Evolutionary conservation across 2,888 invertebrate species (phyloP).

Genomic region (Alsophila aescularia): DNA sequence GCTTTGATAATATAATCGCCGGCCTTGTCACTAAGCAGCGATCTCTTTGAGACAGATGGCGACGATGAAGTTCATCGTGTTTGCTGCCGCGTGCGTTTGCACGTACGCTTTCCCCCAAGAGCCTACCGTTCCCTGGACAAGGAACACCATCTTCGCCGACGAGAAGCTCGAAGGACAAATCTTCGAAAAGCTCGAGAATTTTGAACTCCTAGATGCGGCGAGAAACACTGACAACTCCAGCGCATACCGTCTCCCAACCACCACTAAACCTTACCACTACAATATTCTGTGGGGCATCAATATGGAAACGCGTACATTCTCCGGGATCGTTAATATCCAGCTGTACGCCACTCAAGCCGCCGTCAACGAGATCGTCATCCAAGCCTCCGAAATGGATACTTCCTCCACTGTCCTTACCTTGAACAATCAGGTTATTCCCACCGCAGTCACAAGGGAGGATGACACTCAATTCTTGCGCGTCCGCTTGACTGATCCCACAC

Average conservation of each 20-base stretch:
- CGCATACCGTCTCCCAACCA: constrained; percentile 75
- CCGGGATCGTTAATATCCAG: constrained; percentile 67
- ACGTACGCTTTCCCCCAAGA: constrained; percentile 50
- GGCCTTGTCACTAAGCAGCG: no score
- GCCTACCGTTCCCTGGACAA: constrained; percentile 43
- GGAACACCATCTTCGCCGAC: constrained; percentile 71
- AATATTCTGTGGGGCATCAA: constrained; percentile 74
- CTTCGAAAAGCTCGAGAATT: constrained; percentile 58
- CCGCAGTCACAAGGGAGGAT: constrained; percentile 34
- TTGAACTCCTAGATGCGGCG: constrained; percentile 19
- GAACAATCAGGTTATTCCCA: constrained; percentile 30
- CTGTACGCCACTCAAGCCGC: constrained; percentile 54
- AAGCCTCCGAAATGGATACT: constrained; percentile 56
- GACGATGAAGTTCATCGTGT: constrained; percentile 52
- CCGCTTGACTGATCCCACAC: constrained; percentile 34
- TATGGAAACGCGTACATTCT: constrained; percentile 53
- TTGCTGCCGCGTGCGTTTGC: constrained; percentile 51
- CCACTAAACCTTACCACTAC: constrained; percentile 81
- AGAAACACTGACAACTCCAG: constrained; percentile 35
- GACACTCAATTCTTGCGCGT: constrained; percentile 61
- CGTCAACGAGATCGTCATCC: constrained; percentile 64
- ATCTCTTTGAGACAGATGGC: no score
- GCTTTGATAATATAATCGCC: no score
- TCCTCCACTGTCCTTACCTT: constrained; percentile 67
- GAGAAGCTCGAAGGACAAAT: constrained; percentile 65